Base-by-base conservation (phyloP, 2,888 invertebrate species). In the Brachylomia viminalis region DNA sequence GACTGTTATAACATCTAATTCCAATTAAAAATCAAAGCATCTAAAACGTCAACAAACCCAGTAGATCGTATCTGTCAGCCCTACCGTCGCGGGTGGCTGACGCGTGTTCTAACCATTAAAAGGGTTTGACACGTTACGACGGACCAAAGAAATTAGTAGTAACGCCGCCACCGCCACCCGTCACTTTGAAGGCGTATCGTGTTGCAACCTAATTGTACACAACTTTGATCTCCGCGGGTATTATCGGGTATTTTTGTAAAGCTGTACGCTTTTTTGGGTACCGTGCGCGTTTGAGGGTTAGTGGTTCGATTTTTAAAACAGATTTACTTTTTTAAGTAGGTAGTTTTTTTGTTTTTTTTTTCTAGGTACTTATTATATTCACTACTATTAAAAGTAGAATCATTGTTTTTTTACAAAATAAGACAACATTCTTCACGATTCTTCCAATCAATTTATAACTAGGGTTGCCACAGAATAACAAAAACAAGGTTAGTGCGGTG, bases 81-180 rank as follows among this genome's bases (percentile, higher is more conserved):
- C 86, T 88, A 79, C 23, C 90, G 52, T 88, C 89, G 92, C 93
- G 94, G 93, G 94, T 93, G 95, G 94, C 90, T 87, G 89, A 86
- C 87, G 88, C 89, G 82, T 89, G 87, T 84, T 87, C 85, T 90
- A 90, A 90, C 91, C 81, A 85, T 85, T 95, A 94, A 95, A 94
- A 94, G 94, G 94, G 93, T 94, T 94, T 92, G 94, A 93, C 92
- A 91, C 89, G 92, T 90, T 89, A 89, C 92, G 92, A 93, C 94
- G 92, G 90, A 89, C 89, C 91, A 93, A 94, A 95, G 93, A 94
- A 94, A 94, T 94, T 92, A 93, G 93, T 87, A 80, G 87, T 86
- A 85, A 84, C 80, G 82, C 79, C 85, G 84, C 77, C 79, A 59
- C 79, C 85, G 84, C 77, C 79, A 59, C 82, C 78, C 85, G 81